Conservation (phyloP, 2,113 vertebrate genomes). For the Hyla sarda region DNA sequence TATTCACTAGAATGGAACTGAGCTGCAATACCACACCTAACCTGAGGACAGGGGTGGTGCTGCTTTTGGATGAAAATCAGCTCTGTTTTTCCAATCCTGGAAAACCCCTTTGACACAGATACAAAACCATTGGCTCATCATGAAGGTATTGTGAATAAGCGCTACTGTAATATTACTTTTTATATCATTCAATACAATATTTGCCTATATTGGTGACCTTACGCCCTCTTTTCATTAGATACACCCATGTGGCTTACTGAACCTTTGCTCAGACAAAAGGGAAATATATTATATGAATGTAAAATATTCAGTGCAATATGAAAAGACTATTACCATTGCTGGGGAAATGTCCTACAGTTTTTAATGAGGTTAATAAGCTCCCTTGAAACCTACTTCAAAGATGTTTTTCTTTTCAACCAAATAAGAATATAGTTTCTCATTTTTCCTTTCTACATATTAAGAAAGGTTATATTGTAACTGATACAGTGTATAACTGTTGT, state of each 20-base stretch:
- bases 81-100: no score
- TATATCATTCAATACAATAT: slow-evolving; percentile 34
- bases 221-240: slow-evolving; percentile 54
- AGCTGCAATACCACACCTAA: no score
- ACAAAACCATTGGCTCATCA: background rate
- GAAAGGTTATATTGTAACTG: background rate
- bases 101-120: no score
- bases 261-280: slow-evolving; percentile 58
- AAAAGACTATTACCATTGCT: slow-evolving; percentile 58
- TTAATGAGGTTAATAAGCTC: slow-evolving; percentile 60
- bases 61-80: no score
- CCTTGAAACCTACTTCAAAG: slow-evolving; percentile 54
- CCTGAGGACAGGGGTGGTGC: no score
- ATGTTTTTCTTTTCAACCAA: slow-evolving; percentile 35
- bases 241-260: slow-evolving; percentile 42
- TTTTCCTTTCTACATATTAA: slow-evolving; percentile 39
- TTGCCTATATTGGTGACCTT: slow-evolving; percentile 40
- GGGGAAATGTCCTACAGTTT: slow-evolving; percentile 41
- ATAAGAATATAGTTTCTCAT: slow-evolving; percentile 15
- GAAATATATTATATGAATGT: slow-evolving; percentile 56
- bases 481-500: no score
- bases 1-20: no score
- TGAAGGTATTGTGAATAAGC: background rate
- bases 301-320: slow-evolving; percentile 53
- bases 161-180: slow-evolving; percentile 48